Base-by-base conservation (phyloP, 92 coral and sea anemone genomes). In the Desmophyllum pertusum region DNA sequence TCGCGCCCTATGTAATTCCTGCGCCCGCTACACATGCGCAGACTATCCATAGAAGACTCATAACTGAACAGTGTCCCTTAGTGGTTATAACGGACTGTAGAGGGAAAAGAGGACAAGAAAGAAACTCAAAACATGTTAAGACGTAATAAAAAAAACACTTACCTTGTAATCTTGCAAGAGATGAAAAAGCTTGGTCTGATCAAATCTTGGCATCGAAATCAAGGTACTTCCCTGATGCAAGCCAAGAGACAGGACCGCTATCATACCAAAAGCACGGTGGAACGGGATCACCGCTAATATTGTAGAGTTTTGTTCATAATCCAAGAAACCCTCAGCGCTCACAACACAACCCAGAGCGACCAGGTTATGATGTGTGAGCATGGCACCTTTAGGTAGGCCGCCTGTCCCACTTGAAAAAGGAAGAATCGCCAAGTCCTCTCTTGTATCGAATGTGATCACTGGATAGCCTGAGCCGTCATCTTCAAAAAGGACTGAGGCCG, bases 351-450 rank as follows among this genome's bases (percentile, higher is more conserved):
- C 79, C 36, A 93, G 78, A 40, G 94, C 92, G 4, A 92, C 67
- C 45, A 95, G 81, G 79, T 94, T 95, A 21, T 92, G 84, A 68
- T 95, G 98, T 3, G 98, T 93, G 10, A 94, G 78, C 94, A 93
- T 93, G 37, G 90, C 98, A 11, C 98, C 95, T 77, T 94, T 93
- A 36, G 98, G 93, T 2, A 95, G 70, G 42, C 98, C 98, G 17
- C 95, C 86, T 10, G 93, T 90, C 6, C 98, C 98, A 62, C 95
- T 91, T 46, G 98, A 95, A 51, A 89, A 94, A 43, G 98, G 98
- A 36, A 95, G 81, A 59, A 85, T 77, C 35, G 88, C 94, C 19
- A 95, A 63, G 72, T 95, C 98, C 67, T 95, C 94, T 68, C 82
- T 88, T 61, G 94, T 89, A 76, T 90, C 76, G 37, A 94, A 68